Percentiles rank a stretch among this genome's conserved stretches.
Conservation (phyloP, 1,140 invertebrate species). For the Bombus balteatus region DNA sequence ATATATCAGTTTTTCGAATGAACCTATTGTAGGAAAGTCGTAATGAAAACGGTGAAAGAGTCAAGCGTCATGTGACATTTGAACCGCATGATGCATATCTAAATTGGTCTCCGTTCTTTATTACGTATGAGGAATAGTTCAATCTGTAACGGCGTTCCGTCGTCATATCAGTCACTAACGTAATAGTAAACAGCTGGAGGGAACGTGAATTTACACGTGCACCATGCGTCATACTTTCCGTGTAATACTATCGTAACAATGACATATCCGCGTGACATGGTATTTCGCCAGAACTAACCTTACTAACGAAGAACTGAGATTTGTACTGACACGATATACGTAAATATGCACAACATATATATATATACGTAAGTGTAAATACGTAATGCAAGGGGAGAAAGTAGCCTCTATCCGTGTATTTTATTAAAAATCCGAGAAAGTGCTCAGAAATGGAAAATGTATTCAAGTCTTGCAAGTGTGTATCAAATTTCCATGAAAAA, state of each 20-base stretch:
- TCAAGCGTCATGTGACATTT: not conserved
- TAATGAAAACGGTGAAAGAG: not conserved
- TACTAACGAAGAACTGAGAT: no score
- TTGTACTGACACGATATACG: no score
- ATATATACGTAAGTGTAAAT: no score
- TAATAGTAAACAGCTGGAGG: not conserved
- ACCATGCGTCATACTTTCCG: not conserved
- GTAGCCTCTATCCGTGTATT: no score
- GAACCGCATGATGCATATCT: not conserved
- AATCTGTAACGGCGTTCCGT: no score
- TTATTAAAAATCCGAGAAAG: not conserved
- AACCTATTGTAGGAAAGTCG: not conserved
- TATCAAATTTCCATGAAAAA: not conserved
- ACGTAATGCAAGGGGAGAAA: not conserved
- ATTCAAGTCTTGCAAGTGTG: no score
- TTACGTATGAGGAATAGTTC: no score
- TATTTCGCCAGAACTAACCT: no score
- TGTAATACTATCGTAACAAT: not conserved
- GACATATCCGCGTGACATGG: not conserved
- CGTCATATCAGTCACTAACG: not conserved
- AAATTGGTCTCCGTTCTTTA: not conserved
- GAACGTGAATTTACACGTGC: not conserved
- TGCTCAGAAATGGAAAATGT: no score
- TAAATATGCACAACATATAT: no score
- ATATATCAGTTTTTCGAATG: conserved; percentile 18